phyloP scores from a whole-genome alignment of 2,113 vertebrate genomes.

The Chunga burmeisteri region DNA sequence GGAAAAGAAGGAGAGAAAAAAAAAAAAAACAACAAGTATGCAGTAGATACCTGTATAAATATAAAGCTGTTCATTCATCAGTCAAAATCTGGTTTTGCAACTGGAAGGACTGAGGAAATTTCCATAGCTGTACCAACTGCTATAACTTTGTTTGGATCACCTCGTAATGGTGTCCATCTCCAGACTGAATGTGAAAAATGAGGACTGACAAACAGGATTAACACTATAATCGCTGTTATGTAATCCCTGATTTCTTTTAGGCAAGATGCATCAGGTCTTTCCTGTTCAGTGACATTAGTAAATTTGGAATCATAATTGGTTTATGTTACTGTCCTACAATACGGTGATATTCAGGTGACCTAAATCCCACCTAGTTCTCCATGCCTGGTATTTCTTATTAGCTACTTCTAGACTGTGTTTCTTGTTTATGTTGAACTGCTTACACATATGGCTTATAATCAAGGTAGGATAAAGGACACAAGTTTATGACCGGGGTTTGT shows the following conservation, averaged over 20 bases:
- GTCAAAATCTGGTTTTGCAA: neutral
- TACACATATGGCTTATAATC: neutral
- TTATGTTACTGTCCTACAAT: constrained; percentile 15
- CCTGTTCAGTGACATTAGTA: constrained; percentile 21
- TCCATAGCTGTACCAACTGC: neutral
- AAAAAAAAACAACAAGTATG: too few relatives aligned
- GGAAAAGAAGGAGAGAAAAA: neutral
- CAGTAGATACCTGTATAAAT: neutral
- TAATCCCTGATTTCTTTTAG: constrained; percentile 20
- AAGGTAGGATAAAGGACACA: neutral
- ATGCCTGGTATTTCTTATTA: neutral
- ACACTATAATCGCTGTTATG: constrained; percentile 2
- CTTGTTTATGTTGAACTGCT: neutral
- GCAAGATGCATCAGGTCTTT: constrained; percentile 1
- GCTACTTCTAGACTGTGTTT: neutral
- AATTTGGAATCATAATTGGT: constrained; percentile 34
- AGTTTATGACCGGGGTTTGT: neutral
- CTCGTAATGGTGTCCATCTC: neutral
- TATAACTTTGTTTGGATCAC: neutral
- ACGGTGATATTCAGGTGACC: neutral
- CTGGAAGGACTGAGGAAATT: neutral
- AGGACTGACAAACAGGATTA: constrained; percentile 44
- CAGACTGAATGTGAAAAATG: neutral
- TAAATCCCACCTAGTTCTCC: neutral
- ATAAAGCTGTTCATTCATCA: neutral